Base-by-base conservation (phyloP, 2,888 invertebrate species). In the Phaonia tiefii region DNA sequence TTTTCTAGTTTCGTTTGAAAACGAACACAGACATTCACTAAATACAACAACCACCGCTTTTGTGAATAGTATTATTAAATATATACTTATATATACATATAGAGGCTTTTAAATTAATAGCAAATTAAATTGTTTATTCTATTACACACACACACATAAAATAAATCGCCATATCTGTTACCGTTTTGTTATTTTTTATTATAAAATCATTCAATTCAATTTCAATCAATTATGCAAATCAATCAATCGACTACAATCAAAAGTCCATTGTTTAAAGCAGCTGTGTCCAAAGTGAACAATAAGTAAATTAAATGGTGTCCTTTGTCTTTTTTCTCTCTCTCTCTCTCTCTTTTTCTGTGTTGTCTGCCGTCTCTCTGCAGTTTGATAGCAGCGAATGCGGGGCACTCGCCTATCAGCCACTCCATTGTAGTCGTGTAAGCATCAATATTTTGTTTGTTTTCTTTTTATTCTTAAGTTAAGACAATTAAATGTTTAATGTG, bases 321-420 rank as follows among this genome's bases (percentile, higher is more conserved):
- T 39, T 54, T 69, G 51, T 31, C 22, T 10, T 25, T 54, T 54
- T 17, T 54, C 15, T 54, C 10, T 54, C 22, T 44, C 25, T 26
- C 54, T 37, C 63, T 66, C 54, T 71, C 74, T 81, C 75, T 81
- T 72, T 69, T 22, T 67, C 39, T 26, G 42, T 60, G 42, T 37
- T 75, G 42, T 26, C 37, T 22, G 44, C 15, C 79, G 44, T 78
- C 37, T 31, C 42, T 51, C 75, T 87, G 81, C 89, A 90, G 90
- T 90, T 89, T 84, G 90, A 90, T 87, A 87, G 89, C 87, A 89
- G 89, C 86, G 90, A 90, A 83, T 88, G 89, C 86, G 89, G 88
- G 82, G 85, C 86, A 79, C 84, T 86, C 83, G 83, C 86, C 80
- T 86, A 85, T 83, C 85, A 89, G 87, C 87, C 89, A 84, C 86